phyloP scores from a whole-genome alignment of 2,888 invertebrate genomes.

The Stenotaenia linearis region DNA sequence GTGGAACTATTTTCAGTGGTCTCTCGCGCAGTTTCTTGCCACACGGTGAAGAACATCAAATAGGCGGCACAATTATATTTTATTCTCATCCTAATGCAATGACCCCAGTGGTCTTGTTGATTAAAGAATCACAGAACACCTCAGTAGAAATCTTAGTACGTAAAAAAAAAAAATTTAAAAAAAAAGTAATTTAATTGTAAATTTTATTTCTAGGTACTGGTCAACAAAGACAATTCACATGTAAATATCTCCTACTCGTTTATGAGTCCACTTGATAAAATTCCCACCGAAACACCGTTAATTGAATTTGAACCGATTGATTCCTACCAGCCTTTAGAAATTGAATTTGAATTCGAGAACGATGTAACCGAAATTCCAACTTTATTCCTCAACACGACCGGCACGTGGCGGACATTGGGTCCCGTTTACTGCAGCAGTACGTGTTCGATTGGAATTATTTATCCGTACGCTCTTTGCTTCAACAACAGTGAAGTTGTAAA shows the following conservation, averaged over 20 bases:
- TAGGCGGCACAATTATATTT: neutral
- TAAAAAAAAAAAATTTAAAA: neutral
- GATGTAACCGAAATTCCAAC: neutral
- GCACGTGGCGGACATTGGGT: neutral
- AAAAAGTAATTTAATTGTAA: neutral
- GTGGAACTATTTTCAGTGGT: neutral
- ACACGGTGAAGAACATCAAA: neutral
- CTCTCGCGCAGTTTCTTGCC: neutral
- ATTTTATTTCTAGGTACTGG: neutral
- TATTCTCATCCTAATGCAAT: neutral
- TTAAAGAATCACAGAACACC: neutral
- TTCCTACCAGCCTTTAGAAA: neutral
- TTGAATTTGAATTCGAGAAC: neutral
- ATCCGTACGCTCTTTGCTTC: neutral
- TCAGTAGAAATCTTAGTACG: neutral
- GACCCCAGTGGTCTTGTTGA: neutral
- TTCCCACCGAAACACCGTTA: neutral
- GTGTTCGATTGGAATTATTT: neutral
- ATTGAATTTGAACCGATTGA: neutral
- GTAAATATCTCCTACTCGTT: neutral
- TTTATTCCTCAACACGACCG: neutral
- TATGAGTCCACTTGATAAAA: neutral
- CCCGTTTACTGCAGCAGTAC: neutral
- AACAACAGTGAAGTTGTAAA: neutral
- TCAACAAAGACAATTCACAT: neutral